Conservation (phyloP, 1,140 invertebrate species). For the Scaptomyza graminum region DNA sequence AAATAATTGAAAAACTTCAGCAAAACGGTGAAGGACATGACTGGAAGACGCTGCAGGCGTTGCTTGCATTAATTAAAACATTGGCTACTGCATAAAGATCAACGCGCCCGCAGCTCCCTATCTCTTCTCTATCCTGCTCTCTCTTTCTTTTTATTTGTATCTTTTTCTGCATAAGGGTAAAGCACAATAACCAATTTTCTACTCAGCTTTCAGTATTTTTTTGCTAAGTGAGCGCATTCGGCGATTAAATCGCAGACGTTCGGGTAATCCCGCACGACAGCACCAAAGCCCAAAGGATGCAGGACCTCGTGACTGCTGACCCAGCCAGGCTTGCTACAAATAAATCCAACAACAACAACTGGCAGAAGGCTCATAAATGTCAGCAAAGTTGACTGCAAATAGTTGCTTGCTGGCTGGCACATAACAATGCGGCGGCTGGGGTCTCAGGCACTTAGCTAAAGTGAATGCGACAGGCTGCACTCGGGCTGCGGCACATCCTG, state of each 20-base stretch:
- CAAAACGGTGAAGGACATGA: constrained; percentile 11
- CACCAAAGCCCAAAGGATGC: constrained; percentile 19
- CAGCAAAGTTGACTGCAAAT: constrained; percentile 74
- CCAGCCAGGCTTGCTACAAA: not conserved
- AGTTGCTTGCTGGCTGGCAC: constrained; percentile 62
- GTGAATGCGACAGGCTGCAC: constrained; percentile 55
- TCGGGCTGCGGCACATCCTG: constrained; percentile 30
- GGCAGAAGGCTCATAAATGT: constrained; percentile 68
- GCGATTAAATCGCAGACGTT: constrained; percentile 49
- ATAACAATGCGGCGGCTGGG: constrained; percentile 62
- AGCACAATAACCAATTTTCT: constrained; percentile 74
- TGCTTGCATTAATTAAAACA: constrained; percentile 67
- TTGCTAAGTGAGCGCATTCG: constrained; percentile 36
- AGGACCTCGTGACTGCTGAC: constrained; percentile 6
- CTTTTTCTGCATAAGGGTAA: constrained; percentile 53
- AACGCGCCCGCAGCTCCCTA: not conserved
- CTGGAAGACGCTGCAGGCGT: constrained; percentile 11
- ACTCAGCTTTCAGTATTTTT: constrained; percentile 60
- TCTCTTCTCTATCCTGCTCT: not conserved
- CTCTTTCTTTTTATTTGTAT: too few species aligned
- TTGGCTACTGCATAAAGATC: constrained; percentile 18
- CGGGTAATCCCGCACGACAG: constrained; percentile 38
- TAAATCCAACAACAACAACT: constrained; percentile 23
- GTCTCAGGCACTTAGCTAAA: constrained; percentile 42
- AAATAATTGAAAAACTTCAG: constrained; percentile 77